Conservation (phyloP, 2,888 invertebrate genomes). For the Sinotaia quadrata region DNA sequence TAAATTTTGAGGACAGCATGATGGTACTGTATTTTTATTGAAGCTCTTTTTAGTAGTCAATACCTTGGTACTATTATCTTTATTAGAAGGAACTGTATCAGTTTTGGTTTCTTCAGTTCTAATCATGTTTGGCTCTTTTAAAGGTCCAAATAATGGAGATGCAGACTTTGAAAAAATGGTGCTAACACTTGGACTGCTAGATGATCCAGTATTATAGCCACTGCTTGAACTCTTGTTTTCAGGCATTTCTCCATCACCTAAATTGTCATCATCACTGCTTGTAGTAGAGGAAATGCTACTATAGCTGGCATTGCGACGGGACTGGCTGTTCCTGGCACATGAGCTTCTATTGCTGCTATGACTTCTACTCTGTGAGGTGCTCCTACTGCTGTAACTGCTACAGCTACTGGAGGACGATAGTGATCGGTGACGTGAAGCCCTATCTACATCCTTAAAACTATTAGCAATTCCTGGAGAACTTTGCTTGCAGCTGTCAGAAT, state of each 20-base stretch:
- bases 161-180: background rate
- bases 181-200: background rate
- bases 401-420: slow-evolving; percentile 36
- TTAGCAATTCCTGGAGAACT: background rate
- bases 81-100: too few relatives aligned
- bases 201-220: background rate
- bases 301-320: slow-evolving; percentile 42
- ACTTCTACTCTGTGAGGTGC: slow-evolving; percentile 40
- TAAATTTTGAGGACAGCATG: too few relatives aligned
- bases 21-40: too few relatives aligned
- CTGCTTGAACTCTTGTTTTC: background rate
- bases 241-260: slow-evolving; percentile 5
- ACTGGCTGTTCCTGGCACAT: slow-evolving; percentile 43
- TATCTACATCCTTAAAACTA: background rate
- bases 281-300: slow-evolving; percentile 36
- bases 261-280: slow-evolving; percentile 25
- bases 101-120: background rate
- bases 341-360: background rate
- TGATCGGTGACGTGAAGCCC: slow-evolving; percentile 27
- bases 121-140: background rate
- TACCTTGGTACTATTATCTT: too few relatives aligned
- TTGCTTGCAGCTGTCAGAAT: background rate
- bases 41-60: too few relatives aligned
- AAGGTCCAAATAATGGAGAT: slow-evolving; percentile 19
- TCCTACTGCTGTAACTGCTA: slow-evolving; percentile 43